Conservation (phyloP, 2,888 invertebrate genomes). For the Allophyes oxyacanthae region DNA sequence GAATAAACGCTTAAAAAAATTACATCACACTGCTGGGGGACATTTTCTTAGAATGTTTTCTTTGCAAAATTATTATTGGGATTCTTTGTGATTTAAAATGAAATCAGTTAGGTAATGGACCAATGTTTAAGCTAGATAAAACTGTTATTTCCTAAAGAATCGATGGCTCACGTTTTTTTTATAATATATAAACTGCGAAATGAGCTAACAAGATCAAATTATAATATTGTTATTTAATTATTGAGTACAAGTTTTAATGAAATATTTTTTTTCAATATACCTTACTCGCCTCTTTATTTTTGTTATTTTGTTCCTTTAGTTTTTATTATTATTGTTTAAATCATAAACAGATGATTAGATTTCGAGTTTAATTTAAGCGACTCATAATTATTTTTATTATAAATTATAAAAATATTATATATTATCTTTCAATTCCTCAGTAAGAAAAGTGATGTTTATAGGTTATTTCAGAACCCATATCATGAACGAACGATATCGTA, state of each 20-base stretch:
- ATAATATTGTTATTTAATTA: slow-evolving; percentile 89
- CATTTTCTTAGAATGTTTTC: slow-evolving; percentile 71
- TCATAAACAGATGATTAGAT: slow-evolving; percentile 77
- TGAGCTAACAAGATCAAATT: slow-evolving; percentile 87
- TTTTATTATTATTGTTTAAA: slow-evolving; percentile 87
- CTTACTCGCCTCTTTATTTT: slow-evolving; percentile 86
- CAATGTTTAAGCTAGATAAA: slow-evolving; percentile 79
- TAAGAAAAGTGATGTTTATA: slow-evolving; percentile 76
- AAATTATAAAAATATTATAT: slow-evolving; percentile 74
- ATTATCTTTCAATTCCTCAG: slow-evolving; percentile 83
- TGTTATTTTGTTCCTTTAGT: slow-evolving; percentile 89
- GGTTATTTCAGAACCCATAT: slow-evolving; percentile 64
- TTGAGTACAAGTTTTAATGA: slow-evolving; percentile 88
- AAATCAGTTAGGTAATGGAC: slow-evolving; percentile 79
- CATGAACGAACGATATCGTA: slow-evolving; percentile 58
- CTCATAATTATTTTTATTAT: slow-evolving; percentile 76
- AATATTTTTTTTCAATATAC: slow-evolving; percentile 87
- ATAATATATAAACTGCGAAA: slow-evolving; percentile 74
- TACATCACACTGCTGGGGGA: slow-evolving; percentile 83
- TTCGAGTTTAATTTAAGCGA: slow-evolving; percentile 74
- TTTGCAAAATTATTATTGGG: slow-evolving; percentile 63
- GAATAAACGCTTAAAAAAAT: slow-evolving; percentile 79
- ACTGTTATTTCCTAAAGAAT: slow-evolving; percentile 75
- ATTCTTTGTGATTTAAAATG: slow-evolving; percentile 65
- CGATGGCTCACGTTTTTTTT: slow-evolving; percentile 79